phyloP scores from a whole-genome alignment of 2,113 vertebrate genomes.

The Nothoprocta pentlandii region DNA sequence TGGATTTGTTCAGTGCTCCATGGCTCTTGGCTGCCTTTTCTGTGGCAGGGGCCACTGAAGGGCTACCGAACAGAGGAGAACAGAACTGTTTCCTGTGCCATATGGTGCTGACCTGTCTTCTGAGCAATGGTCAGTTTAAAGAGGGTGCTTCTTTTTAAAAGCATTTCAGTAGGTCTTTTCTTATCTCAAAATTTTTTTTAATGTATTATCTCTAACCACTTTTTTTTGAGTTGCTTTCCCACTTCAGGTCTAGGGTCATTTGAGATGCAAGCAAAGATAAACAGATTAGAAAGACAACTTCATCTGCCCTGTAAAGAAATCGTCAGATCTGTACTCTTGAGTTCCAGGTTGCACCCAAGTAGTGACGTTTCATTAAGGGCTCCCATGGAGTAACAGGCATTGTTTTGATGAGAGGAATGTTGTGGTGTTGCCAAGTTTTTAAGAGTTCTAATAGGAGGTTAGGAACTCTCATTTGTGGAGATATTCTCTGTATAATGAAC shows the following conservation, averaged over 20 bases:
- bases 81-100: neutral
- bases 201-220: neutral
- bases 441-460: neutral
- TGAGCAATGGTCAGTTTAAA: neutral
- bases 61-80: neutral
- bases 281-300: neutral
- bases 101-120: neutral
- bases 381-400: neutral
- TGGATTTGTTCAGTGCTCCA: neutral
- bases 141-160: neutral
- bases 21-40: neutral
- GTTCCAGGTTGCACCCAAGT: neutral
- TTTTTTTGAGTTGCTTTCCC: neutral
- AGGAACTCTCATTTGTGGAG: neutral
- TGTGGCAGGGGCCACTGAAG: neutral
- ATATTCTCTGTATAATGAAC: neutral
- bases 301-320: neutral
- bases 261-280: neutral
- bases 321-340: neutral
- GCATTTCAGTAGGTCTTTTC: neutral
- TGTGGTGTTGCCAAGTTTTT: neutral
- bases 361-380: neutral
- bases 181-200: neutral
- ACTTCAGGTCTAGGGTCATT: neutral
- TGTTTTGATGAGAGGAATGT: neutral